A percentile compares a stretch with the other conserved stretches of the same genome.
phyloP scores from a whole-genome alignment of 2,797 vertebrate genomes.

The Dendrocincla tyrannina region DNA sequence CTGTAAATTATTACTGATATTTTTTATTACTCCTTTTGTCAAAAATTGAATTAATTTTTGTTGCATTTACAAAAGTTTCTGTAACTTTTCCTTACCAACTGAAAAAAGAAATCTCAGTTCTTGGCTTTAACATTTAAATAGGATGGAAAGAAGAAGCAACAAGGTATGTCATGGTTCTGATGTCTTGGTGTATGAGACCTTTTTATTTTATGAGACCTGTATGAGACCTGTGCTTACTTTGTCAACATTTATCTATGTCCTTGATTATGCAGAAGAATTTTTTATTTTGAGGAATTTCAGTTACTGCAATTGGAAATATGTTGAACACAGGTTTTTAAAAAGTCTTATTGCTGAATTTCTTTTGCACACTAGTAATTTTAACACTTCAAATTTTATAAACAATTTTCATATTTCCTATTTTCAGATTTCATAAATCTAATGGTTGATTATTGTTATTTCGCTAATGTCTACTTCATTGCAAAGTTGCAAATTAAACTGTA shows the following conservation, averaged over 20 bases:
- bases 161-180: background rate
- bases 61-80: background rate
- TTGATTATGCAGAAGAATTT: background rate
- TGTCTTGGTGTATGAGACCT: accelerated
- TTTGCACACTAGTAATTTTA: background rate
- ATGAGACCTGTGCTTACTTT: background rate
- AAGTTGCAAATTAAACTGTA: background rate
- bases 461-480: background rate
- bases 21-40: background rate
- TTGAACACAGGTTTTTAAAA: background rate
- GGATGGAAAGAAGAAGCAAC: accelerated
- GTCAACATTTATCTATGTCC: background rate
- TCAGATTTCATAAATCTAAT: background rate
- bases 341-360: background rate
- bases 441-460: background rate
- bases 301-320: background rate
- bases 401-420: background rate
- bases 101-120: background rate
- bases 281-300: background rate
- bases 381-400: background rate
- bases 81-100: background rate
- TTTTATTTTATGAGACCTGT: background rate
- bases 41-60: background rate
- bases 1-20: background rate
- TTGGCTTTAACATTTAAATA: background rate